Conservation (phyloP, 2,113 vertebrate genomes). For the Sphaerodactylus townsendi region DNA sequence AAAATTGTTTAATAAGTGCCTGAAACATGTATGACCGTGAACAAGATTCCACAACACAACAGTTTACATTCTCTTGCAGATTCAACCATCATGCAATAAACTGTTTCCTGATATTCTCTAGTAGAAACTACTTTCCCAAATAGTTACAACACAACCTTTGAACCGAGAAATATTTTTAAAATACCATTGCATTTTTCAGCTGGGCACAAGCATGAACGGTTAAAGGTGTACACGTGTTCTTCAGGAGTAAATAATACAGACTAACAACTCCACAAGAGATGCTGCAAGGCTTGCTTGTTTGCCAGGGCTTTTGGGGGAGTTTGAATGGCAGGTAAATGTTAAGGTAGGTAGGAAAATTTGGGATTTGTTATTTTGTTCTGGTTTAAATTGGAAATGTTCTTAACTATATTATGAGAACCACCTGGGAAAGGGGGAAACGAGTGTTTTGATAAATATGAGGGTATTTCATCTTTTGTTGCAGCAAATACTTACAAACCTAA, state of each 20-base stretch:
- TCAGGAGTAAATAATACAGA: neutral
- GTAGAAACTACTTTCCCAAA: neutral
- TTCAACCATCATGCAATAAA: constrained; percentile 27
- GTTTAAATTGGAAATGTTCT: too few relatives aligned
- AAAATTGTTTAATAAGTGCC: neutral
- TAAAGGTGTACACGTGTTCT: neutral
- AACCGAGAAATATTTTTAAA: neutral
- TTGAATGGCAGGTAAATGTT: too few relatives aligned
- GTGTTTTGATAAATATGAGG: too few relatives aligned
- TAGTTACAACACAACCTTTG: constrained; percentile 30
- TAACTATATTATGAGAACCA: too few relatives aligned
- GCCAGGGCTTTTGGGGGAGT: too few relatives aligned
- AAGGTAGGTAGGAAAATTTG: too few relatives aligned
- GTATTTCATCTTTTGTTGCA: neutral
- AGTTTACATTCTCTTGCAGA: constrained; percentile 4
- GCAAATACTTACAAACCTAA: neutral
- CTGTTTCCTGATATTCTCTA: constrained; percentile 23
- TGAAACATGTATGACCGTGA: neutral
- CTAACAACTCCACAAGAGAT: neutral
- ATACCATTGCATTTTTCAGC: neutral
- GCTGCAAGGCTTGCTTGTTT: too few relatives aligned
- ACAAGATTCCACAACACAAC: neutral
- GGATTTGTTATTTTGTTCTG: too few relatives aligned
- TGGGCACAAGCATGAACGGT: accelerated
- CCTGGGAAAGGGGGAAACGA: too few relatives aligned